These are phyloP conservation scores for Elgaria multicarinata DNA, from an alignment of 2,113 vertebrate species.

Conservation along the genomic window DNA sequence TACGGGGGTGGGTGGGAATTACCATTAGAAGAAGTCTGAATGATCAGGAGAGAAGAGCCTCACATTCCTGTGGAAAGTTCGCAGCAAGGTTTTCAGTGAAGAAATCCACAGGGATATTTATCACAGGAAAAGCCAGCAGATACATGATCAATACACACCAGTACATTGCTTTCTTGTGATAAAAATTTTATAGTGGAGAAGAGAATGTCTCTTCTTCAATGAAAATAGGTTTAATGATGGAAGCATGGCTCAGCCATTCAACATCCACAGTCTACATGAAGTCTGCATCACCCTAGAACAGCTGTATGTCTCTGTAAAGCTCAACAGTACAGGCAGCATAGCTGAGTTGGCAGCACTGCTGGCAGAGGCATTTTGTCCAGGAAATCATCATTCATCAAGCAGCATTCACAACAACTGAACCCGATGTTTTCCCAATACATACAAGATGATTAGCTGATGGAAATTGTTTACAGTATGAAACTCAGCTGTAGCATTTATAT, in stretches of 20 bases:
- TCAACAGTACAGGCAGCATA: not conserved
- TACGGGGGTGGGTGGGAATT: not conserved
- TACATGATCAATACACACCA: conserved; percentile 67
- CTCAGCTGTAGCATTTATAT: too few relatives aligned
- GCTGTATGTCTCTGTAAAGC: conserved; percentile 49
- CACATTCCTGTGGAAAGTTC: conserved; percentile 60
- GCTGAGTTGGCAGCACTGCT: not conserved
- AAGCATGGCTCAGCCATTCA: conserved; percentile 70
- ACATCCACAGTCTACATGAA: conserved; percentile 56
- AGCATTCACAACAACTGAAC: not conserved
- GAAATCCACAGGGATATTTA: conserved; percentile 68
- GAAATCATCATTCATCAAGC: not conserved
- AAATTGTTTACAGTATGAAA: too few relatives aligned
- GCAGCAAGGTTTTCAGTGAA: conserved; percentile 48
- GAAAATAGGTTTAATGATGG: conserved; percentile 74
- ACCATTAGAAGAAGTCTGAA: not conserved
- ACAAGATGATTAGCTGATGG: accelerated
- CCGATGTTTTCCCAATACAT: not conserved
- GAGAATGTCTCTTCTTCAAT: conserved; percentile 69
- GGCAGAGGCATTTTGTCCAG: not conserved
- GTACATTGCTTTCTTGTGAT: conserved; percentile 67
- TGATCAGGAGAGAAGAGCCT: not conserved
- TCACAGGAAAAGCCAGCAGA: conserved; percentile 59
- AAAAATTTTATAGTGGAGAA: conserved; percentile 72
- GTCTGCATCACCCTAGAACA: conserved; percentile 43